A percentile compares a stretch with the other conserved stretches of the same genome.
Conservation (phyloP, 1,140 invertebrate genomes). For the Trichogramma pretiosum region DNA sequence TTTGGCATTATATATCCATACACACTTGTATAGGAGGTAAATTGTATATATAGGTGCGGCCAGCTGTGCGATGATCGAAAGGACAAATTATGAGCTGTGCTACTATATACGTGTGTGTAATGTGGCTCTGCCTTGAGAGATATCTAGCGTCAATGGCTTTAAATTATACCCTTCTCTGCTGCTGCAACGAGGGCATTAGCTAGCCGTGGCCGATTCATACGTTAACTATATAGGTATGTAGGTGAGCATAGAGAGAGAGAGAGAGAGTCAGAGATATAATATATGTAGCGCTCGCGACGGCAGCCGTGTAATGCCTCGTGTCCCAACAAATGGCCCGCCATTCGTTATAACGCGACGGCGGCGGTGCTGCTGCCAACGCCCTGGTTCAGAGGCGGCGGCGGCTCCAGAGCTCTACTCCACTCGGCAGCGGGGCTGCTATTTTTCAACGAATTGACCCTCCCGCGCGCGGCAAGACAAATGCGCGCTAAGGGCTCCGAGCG, state of each 20-base stretch:
- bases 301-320: constrained; percentile 26
- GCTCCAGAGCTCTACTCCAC: too few relatives aligned
- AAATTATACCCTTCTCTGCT: too few relatives aligned
- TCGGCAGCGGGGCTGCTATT: background rate
- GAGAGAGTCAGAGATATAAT: too few relatives aligned
- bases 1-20: too few relatives aligned
- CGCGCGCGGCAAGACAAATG: too few relatives aligned
- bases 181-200: too few relatives aligned
- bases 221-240: too few relatives aligned
- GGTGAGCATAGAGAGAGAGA: too few relatives aligned
- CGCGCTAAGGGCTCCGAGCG: too few relatives aligned
- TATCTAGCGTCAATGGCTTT: background rate
- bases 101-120: too few relatives aligned
- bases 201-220: too few relatives aligned
- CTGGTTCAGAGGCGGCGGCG: background rate
- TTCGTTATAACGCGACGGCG: constrained; percentile 26
- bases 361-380: background rate
- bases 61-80: background rate
- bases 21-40: background rate
- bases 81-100: constrained; percentile 8
- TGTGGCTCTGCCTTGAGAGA: background rate
- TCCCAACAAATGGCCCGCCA: constrained; percentile 30
- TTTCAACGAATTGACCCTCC: constrained; percentile 7
- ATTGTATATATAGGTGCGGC: background rate
- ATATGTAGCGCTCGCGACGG: constrained; percentile 10